Evolutionary conservation across 2,113 vertebrate species (phyloP).

Genomic region (Leptosomus discolor): DNA sequence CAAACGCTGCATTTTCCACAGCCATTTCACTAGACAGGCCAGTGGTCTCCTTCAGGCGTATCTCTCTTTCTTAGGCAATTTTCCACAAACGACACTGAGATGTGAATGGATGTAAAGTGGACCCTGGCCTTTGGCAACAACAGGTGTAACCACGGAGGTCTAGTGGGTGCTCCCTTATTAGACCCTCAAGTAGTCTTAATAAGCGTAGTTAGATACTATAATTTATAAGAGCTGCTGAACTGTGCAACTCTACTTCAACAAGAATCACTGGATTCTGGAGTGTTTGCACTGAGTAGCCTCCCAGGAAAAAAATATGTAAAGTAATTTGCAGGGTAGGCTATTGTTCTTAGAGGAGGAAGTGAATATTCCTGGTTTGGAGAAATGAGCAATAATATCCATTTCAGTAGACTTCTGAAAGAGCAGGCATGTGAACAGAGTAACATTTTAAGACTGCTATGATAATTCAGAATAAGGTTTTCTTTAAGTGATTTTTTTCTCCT

Average conservation of each 20-base stretch:
- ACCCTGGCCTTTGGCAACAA: neutral
- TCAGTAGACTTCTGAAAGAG: neutral
- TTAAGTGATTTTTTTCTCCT: neutral
- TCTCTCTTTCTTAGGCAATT: neutral
- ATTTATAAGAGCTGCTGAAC: neutral
- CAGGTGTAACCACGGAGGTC: neutral
- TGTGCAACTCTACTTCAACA: neutral
- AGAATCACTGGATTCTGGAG: neutral
- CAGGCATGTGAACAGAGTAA: neutral
- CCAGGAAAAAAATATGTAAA: neutral
- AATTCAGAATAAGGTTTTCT: neutral
- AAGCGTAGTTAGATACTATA: neutral
- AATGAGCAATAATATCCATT: neutral
- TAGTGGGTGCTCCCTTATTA: neutral
- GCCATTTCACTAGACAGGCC: neutral
- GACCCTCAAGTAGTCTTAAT: neutral
- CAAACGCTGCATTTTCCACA: slow-evolving; percentile 6
- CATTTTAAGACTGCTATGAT: neutral
- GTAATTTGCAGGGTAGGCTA: neutral
- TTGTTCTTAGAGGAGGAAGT: neutral
- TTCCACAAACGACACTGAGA: neutral
- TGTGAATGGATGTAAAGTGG: neutral
- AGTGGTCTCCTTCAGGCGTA: neutral
- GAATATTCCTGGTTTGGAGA: neutral
- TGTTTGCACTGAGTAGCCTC: neutral